Evolutionary conservation across 2,888 invertebrate species (phyloP).

Genomic region (Harmothoe impar): DNA sequence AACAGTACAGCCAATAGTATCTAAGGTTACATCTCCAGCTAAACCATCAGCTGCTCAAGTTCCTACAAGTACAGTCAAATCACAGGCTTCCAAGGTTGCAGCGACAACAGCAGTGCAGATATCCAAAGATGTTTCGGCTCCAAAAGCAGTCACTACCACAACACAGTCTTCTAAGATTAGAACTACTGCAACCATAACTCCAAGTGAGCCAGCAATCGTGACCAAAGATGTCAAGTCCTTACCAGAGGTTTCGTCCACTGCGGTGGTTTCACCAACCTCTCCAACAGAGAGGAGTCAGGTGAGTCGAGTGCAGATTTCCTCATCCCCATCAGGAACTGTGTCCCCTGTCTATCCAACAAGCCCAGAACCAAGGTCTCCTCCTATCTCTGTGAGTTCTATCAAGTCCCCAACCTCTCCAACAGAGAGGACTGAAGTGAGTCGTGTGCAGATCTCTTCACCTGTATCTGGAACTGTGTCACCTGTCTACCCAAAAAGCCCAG

Average conservation of each 20-base stretch:
- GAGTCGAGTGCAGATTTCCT: not conserved
- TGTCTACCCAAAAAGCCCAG: not conserved
- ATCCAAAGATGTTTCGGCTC: not conserved
- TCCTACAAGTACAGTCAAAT: not conserved
- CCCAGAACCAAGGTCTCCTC: too few species aligned
- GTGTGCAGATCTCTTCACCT: not conserved
- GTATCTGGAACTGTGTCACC: not conserved
- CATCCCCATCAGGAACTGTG: not conserved
- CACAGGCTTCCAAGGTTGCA: not conserved
- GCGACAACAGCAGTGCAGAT: not conserved
- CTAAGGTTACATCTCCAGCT: conserved; percentile 29
- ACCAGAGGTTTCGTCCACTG: conserved; percentile 2
- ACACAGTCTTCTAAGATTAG: not conserved
- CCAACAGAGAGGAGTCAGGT: not conserved
- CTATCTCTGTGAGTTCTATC: too few species aligned
- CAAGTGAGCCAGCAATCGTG: not conserved
- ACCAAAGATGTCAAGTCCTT: conserved; percentile 19
- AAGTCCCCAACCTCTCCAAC: not conserved
- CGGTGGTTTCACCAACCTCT: not conserved
- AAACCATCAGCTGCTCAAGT: not conserved
- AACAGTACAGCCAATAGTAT: conserved; percentile 27
- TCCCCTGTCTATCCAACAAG: not conserved
- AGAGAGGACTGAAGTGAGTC: not conserved
- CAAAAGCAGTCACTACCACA: not conserved
- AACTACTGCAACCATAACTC: conserved; percentile 11